Evolutionary conservation across 2,888 invertebrate species (phyloP), one percentile per base, ranked within the genome.

Genomic region (Drosophila conformis): DNA sequence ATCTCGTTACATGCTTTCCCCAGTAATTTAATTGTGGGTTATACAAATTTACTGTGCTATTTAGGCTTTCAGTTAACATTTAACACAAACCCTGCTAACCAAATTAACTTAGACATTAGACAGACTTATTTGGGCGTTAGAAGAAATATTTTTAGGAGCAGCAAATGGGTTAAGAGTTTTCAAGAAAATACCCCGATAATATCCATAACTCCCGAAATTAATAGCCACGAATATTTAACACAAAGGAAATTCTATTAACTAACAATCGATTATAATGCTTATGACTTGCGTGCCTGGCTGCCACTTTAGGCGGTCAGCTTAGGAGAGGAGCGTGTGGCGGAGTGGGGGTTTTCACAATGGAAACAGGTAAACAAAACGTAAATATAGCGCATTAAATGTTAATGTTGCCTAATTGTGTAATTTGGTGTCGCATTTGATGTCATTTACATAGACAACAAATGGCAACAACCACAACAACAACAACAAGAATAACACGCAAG

Each of bases 351-450:
- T 21, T 29, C 10, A 76, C 57, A 65, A 71, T 63, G 58, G 52
- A 71, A 46, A 40, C 74, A 87, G 83, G 77, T 73, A 89, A 85
- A 90, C 70, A 89, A 87, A 85, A 79, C 78, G 90, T 73, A 87
- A 87, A 90, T 90, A 89, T 82, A 79, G 77, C 91, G 88, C 81
- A 91, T 90, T 88, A 90, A 91, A 91, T 84, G 89, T 91, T 91
- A 91, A 91, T 91, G 84, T 82, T 81, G 90, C 80, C 91, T 91
- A 91, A 91, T 91, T 91, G 88, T 87, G 88, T 91, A 89, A 91
- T 90, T 92, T 91, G 82, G 78, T 84, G 86, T 86, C 88, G 82
- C 82, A 76, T 81, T 89, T 78, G 72, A 73, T 80, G 78, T 80
- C 75, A 80, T 71, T 83, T 73, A 70, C 78, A 77, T 78, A 78